Percentiles rank a stretch among this genome's conserved stretches.
Evolutionary conservation across 2,888 invertebrate genomes (phyloP).

Genomic region (Melieria omissa): DNA sequence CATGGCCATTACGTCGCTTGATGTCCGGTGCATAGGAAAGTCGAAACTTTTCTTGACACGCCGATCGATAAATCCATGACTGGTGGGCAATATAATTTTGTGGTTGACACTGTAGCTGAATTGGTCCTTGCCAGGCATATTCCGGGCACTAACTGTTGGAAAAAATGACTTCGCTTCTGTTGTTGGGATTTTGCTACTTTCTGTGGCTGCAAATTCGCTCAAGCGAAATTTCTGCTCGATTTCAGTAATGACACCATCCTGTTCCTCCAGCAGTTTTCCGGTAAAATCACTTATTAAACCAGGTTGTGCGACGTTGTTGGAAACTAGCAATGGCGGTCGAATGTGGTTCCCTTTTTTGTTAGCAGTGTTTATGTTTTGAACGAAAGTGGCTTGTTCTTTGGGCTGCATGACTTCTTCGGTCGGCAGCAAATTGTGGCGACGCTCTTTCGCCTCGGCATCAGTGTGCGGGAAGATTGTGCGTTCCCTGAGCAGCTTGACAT

Average conservation of each 20-base stretch:
- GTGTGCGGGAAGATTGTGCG: constrained; percentile 53
- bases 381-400: constrained; percentile 13
- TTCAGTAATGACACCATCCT: constrained; percentile 65
- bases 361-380: constrained; percentile 26
- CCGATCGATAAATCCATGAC: constrained; percentile 60
- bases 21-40: constrained; percentile 60
- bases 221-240: constrained; percentile 65
- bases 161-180: neutral
- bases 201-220: constrained; percentile 51
- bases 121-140: constrained; percentile 18
- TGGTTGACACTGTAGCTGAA: constrained; percentile 43
- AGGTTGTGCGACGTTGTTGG: constrained; percentile 32
- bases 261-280: constrained; percentile 62
- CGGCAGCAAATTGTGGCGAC: constrained; percentile 56
- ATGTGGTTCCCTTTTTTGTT: too few relatives aligned
- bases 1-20: constrained; percentile 56
- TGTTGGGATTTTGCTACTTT: neutral
- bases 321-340: constrained; percentile 30
- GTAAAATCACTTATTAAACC: constrained; percentile 56
- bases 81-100: constrained; percentile 37
- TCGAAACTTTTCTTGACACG: constrained; percentile 66
- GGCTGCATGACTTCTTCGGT: constrained; percentile 52
- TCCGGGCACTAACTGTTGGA: constrained; percentile 28
- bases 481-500: constrained; percentile 55
- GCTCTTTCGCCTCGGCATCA: constrained; percentile 43